phyloP scores from a whole-genome alignment of 2,888 invertebrate genomes.

The Pseudanteris insignis region DNA sequence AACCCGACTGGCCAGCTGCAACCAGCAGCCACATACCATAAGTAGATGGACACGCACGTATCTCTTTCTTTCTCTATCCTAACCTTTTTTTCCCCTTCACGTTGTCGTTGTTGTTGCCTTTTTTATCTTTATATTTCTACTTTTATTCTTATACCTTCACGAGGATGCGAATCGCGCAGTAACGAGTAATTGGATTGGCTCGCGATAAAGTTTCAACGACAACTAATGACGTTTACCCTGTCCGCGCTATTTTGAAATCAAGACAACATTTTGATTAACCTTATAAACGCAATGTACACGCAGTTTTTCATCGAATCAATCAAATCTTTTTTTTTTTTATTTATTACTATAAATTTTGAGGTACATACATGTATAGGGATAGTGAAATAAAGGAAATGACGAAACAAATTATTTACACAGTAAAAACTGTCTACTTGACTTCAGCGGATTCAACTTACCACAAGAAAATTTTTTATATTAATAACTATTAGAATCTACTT shows the following conservation, averaged over 20 bases:
- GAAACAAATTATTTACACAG: no score
- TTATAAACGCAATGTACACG: constrained; percentile 23
- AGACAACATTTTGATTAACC: constrained; percentile 30
- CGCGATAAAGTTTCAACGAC: constrained; percentile 42
- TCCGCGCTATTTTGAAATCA: constrained; percentile 21
- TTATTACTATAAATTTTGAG: no score
- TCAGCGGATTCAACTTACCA: no score
- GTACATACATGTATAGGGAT: no score
- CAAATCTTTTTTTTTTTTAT: no score
- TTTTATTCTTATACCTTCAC: constrained; percentile 36
- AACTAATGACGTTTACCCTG: constrained; percentile 35
- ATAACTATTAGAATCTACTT: no score
- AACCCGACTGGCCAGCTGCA: constrained; percentile 46
- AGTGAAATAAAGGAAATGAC: no score
- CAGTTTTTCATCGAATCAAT: constrained; percentile 4
- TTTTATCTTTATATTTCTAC: no score
- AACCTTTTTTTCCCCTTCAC: no score
- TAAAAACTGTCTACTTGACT: no score
- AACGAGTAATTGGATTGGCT: constrained; percentile 42
- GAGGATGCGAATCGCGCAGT: constrained; percentile 43
- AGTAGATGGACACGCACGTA: constrained; percentile 41
- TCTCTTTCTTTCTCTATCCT: constrained; percentile 36
- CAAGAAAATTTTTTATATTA: no score
- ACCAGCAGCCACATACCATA: constrained; percentile 45
- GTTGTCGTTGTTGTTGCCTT: no score